These are phyloP conservation scores for Noctilio leporinus DNA, from an alignment of 2,113 vertebrate genomes.

Conservation along the genomic window DNA sequence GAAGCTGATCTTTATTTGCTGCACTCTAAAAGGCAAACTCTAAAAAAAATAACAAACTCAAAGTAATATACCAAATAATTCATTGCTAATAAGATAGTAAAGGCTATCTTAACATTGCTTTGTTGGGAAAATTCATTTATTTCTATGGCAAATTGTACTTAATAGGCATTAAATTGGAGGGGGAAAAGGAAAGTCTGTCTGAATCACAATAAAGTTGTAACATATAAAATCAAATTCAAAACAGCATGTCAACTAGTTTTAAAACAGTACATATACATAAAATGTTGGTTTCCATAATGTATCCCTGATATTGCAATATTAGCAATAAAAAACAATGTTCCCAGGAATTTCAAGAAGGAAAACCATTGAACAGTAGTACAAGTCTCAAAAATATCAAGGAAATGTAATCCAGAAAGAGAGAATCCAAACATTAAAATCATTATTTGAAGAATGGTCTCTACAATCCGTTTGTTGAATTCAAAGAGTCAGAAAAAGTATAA, in stretches of 20 bases:
- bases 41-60: slow-evolving; percentile 29
- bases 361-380: neutral
- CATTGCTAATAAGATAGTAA: neutral
- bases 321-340: neutral
- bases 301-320: neutral
- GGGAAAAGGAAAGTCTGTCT: neutral
- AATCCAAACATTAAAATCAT: slow-evolving; percentile 7
- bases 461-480: slow-evolving; percentile 1
- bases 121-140: neutral
- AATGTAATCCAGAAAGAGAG: neutral
- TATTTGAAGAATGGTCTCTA: neutral
- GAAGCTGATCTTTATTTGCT: neutral
- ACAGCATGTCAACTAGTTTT: neutral
- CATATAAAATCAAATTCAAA: neutral
- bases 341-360: slow-evolving; percentile 3
- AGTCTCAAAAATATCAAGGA: slow-evolving; percentile 31
- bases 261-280: neutral
- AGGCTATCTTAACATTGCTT: neutral
- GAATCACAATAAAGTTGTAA: neutral
- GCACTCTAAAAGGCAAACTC: slow-evolving; percentile 15
- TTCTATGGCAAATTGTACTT: neutral
- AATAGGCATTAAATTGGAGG: neutral
- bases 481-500: neutral
- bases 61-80: neutral
- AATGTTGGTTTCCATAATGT: slow-evolving; percentile 2